Evolutionary conservation across 2,888 invertebrate species (phyloP), one percentile per base, ranked within the genome.

Genomic region (Diaperis boleti): DNA sequence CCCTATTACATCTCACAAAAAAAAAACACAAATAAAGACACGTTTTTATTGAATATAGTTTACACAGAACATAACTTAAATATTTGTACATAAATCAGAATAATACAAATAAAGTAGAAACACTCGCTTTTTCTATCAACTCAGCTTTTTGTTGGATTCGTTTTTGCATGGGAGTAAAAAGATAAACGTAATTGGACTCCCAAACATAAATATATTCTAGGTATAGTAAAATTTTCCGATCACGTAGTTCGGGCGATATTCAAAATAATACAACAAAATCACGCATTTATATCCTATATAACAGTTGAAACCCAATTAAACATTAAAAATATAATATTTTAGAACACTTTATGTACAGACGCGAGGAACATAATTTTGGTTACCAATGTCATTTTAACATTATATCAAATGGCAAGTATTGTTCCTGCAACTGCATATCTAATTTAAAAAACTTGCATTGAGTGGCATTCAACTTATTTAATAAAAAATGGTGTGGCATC

Each of bases 71-170:
- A 39, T 49, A 59, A 59, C 59, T 59, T 59, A 59, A 59, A 59
- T 59, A 59, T 59, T 59, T 59, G 59, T 59, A 59, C 59, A 59
- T 59, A 59, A 59, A 59, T 56, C 56, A 55, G 45, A 20, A 10
- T 33, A 45, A 22, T 35, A 44, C 31, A 41, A 54, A 55, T 42
- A 41, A 55, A 35, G 42, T 33, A 14, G 18, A 41, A 26, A 26
- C 26, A 26, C 26, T 26, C 26, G 31, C 31, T 10, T 15, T 29
- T 29, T 31, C 15, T 39, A 31, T 6, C 11, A 10, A 3, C 26
- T 6, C 8, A n/a, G n/a, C 26, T 26, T 26, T 26, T 26, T 26
- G 26, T 26, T n/a, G n/a, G n/a, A n/a, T n/a, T n/a, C n/a, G n/a
- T n/a, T n/a, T n/a, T n/a, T n/a, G n/a, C n/a, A n/a, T n/a, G n/a